These are phyloP conservation scores for Whitmania pigra DNA, from an alignment of 1,140 invertebrate species.

Conservation along the genomic window DNA sequence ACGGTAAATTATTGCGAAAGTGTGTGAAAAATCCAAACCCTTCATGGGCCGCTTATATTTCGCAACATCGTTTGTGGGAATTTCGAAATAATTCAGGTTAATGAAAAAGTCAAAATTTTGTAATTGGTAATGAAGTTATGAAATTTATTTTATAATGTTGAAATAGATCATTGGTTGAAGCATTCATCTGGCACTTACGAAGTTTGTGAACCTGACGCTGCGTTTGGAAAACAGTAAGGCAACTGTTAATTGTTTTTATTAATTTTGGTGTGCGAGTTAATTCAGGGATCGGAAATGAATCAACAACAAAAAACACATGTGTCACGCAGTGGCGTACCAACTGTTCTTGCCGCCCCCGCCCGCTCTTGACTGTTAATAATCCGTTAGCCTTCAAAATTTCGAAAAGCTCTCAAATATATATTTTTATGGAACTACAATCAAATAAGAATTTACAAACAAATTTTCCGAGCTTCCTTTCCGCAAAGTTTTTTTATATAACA, in stretches of 20 bases:
- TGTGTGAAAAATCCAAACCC: constrained; percentile 73
- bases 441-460: no score
- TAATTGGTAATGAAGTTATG: background rate
- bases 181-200: background rate
- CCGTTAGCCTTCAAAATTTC: no score
- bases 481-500: no score
- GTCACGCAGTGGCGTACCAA: no score
- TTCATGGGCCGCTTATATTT: constrained; percentile 85
- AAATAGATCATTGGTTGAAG: constrained; percentile 1
- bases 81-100: background rate
- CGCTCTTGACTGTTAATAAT: no score
- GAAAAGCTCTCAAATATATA: no score
- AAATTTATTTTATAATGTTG: background rate
- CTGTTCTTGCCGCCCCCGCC: no score
- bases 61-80: background rate
- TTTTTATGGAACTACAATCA: no score
- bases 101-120: background rate
- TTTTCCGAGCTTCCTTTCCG: no score
- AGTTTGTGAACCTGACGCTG: background rate
- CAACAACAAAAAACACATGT: no score
- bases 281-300: no score
- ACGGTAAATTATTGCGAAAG: constrained; percentile 88
- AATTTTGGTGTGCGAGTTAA: no score
- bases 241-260: background rate
- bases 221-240: background rate